Evolutionary conservation across 2,113 vertebrate genomes (phyloP).

Genomic region (Holacanthus passer): DNA sequence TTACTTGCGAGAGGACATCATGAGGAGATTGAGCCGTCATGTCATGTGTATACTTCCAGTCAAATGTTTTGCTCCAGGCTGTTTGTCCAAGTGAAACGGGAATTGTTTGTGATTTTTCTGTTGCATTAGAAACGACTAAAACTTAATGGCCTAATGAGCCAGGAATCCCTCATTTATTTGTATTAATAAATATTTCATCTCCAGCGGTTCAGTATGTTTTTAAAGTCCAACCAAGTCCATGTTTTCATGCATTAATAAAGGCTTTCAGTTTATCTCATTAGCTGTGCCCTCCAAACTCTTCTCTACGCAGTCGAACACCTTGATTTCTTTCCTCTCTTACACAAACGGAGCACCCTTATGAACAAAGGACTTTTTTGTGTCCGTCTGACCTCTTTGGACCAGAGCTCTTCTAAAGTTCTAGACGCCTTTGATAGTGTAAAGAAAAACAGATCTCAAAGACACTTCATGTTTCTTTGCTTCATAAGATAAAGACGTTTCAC

Average conservation of each 20-base stretch:
- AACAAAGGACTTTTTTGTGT: not conserved
- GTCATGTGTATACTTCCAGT: slow-evolving; percentile 5
- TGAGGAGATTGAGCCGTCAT: not conserved
- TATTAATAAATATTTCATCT: not conserved
- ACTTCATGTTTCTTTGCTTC: not conserved
- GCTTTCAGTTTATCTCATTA: not conserved
- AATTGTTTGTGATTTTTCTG: not conserved
- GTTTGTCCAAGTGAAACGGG: not conserved
- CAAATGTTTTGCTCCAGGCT: not conserved
- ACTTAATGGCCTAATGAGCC: not conserved
- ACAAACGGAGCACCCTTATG: not conserved
- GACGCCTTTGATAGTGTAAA: not conserved
- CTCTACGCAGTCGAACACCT: too few species aligned
- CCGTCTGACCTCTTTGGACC: not conserved
- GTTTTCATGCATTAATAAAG: not conserved
- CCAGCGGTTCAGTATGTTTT: not conserved
- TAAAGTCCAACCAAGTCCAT: too few species aligned
- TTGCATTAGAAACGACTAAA: not conserved
- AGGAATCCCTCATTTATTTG: not conserved
- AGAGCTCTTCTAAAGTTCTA: not conserved
- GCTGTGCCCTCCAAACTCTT: not conserved
- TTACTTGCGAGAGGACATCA: not conserved
- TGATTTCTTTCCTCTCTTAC: too few species aligned
- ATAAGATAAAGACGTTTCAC: not conserved
- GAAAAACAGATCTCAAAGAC: not conserved